phyloP scores from a whole-genome alignment of 1,140 invertebrate species.

The Drosophila miranda region DNA sequence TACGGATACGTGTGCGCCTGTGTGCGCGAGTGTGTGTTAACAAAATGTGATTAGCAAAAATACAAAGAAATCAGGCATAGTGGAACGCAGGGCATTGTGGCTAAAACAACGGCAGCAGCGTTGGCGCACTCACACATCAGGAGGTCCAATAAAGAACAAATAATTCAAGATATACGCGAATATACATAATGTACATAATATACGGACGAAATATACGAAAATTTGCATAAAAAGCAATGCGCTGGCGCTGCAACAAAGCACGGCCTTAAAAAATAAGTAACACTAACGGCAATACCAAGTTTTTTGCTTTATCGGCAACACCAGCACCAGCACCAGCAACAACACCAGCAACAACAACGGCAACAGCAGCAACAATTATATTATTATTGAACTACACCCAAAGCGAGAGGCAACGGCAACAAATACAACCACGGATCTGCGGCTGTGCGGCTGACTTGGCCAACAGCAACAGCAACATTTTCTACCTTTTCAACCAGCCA shows the following conservation, averaged over 20 bases:
- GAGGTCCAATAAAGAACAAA: constrained; percentile 44
- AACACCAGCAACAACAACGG: background rate
- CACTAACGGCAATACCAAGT: constrained; percentile 57
- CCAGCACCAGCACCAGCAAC: constrained; percentile 19
- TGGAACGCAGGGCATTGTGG: constrained; percentile 50
- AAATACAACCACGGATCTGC: constrained; percentile 28
- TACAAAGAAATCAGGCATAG: constrained; percentile 74
- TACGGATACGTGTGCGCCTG: constrained; percentile 22
- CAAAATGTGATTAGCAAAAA: constrained; percentile 81
- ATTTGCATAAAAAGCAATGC: constrained; percentile 50
- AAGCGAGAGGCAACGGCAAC: constrained; percentile 36
- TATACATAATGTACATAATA: constrained; percentile 19
- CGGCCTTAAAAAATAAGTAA: constrained; percentile 50
- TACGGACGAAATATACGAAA: constrained; percentile 31
- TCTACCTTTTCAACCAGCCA: constrained; percentile 55
- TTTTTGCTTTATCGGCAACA: constrained; percentile 72
- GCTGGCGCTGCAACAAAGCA: constrained; percentile 57
- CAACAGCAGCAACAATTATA: constrained; percentile 59
- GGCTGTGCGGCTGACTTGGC: constrained; percentile 66
- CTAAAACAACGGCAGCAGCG: constrained; percentile 50
- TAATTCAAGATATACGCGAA: constrained; percentile 17
- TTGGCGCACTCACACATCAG: constrained; percentile 8
- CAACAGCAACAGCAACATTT: constrained; percentile 55
- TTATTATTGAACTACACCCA: constrained; percentile 74
- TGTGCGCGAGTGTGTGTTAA: constrained; percentile 58